A percentile compares a stretch with the other conserved stretches of the same genome.
Conservation (phyloP, 2,888 invertebrate genomes). For the Tupiocoris notatus region DNA sequence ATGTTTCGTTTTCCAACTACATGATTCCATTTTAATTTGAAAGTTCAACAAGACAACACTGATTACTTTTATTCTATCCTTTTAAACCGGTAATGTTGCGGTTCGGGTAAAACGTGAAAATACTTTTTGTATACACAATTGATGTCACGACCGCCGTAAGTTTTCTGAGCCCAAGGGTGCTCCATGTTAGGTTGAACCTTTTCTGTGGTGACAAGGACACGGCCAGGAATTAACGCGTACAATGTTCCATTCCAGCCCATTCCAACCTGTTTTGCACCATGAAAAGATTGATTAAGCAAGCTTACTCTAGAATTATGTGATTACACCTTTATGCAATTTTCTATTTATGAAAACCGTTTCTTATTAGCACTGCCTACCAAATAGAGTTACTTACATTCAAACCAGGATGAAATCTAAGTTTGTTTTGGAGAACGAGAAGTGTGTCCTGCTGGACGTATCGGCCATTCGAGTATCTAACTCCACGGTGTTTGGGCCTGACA, state of each 20-base stretch:
- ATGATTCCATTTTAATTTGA: too few relatives aligned
- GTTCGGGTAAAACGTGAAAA: constrained; percentile 76
- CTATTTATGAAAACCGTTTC: too few relatives aligned
- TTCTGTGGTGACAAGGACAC: constrained; percentile 79
- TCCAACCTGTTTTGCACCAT: constrained; percentile 69
- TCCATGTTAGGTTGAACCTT: constrained; percentile 75
- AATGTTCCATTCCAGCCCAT: constrained; percentile 75
- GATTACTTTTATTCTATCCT: constrained; percentile 63
- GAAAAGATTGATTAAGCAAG: neutral
- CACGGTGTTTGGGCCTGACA: constrained; percentile 71
- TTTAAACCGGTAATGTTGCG: constrained; percentile 75
- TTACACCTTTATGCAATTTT: too few relatives aligned
- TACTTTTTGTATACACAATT: constrained; percentile 78
- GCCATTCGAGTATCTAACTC: constrained; percentile 75
- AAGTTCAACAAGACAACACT: too few relatives aligned
- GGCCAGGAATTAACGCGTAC: constrained; percentile 76
- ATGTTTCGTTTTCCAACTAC: too few relatives aligned
- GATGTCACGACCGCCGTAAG: constrained; percentile 64
- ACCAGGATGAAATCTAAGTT: constrained; percentile 74
- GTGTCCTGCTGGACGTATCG: constrained; percentile 64
- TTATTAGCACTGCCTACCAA: too few relatives aligned
- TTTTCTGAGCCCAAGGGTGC: constrained; percentile 68
- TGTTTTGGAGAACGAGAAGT: constrained; percentile 68
- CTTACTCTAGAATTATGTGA: neutral
- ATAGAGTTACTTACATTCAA: constrained; percentile 62